These are phyloP conservation scores for Cebus imitator DNA, from an alignment of 2,113 vertebrate species.

Conservation along the genomic window DNA sequence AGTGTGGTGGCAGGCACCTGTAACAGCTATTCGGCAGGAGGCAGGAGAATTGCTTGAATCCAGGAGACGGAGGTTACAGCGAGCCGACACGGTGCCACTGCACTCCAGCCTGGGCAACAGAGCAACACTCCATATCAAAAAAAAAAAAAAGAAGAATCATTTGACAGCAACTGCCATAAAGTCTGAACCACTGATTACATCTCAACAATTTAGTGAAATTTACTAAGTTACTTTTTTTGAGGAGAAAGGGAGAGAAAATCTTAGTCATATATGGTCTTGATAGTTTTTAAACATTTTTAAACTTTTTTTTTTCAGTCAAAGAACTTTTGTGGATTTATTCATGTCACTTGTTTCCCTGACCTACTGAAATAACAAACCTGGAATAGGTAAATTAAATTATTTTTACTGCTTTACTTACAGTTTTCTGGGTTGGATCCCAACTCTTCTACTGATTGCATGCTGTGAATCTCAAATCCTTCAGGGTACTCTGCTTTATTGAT, in stretches of 20 bases:
- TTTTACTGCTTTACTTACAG: conserved; percentile 85
- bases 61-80: no score
- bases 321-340: conserved; percentile 17
- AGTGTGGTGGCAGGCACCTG: no score
- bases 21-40: no score
- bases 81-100: no score
- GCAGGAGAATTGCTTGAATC: no score
- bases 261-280: background rate
- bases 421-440: conserved; percentile 93
- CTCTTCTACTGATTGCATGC: conserved; percentile 92
- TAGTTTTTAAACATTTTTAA: background rate
- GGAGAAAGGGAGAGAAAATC: background rate
- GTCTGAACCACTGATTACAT: background rate
- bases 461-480: conserved; percentile 89
- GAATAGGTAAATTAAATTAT: background rate
- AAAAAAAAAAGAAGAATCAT: background rate
- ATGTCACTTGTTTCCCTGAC: conserved; percentile 16
- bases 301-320: conserved; percentile 16
- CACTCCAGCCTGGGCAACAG: no score
- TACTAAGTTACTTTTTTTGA: conserved; percentile 2
- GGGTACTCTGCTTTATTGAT: conserved; percentile 90
- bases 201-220: background rate
- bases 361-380: background rate
- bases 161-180: background rate
- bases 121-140: no score